Conservation (phyloP, 2,113 vertebrate genomes). For the Anguilla japonica region DNA sequence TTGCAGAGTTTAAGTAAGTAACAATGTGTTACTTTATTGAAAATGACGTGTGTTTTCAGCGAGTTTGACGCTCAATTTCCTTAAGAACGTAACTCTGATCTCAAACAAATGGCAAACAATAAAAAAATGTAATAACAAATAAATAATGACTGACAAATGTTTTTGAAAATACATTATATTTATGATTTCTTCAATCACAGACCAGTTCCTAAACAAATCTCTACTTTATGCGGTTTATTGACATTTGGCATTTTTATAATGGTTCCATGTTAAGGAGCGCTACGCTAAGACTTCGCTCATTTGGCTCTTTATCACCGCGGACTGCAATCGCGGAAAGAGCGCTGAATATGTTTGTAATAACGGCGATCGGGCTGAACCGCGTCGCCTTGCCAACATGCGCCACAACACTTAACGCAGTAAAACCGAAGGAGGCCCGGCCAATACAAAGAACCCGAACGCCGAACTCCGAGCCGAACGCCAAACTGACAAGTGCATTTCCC, state of each 20-base stretch:
- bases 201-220: background rate
- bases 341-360: conserved; percentile 5
- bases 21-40: background rate
- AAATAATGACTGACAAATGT: background rate
- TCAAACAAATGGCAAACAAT: background rate
- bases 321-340: background rate
- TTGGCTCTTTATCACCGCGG: background rate
- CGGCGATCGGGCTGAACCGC: background rate
- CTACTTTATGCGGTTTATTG: background rate
- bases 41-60: background rate
- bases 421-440: background rate
- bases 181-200: background rate
- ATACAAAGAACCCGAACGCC: background rate
- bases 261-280: background rate
- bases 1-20: background rate
- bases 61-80: background rate
- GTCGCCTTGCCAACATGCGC: background rate
- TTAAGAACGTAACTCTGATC: background rate
- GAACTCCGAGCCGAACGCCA: background rate
- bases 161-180: background rate
- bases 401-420: background rate
- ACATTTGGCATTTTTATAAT: background rate
- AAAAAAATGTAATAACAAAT: background rate
- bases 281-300: background rate
- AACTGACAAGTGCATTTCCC: conserved; percentile 2